phyloP scores from a whole-genome alignment of 2,888 invertebrate species.

The Trilocha varians region DNA sequence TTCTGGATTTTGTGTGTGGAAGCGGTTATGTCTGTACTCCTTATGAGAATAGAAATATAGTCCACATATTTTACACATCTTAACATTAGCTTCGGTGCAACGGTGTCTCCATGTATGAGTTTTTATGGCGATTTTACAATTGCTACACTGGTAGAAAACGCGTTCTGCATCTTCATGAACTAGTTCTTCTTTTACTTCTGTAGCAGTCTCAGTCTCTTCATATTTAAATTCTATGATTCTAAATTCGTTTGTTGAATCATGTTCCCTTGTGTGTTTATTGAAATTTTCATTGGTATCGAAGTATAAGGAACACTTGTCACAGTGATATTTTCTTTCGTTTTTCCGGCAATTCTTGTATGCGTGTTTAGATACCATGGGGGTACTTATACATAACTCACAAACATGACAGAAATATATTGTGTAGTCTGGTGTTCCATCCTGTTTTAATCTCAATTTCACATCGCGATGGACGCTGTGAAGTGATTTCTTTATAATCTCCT shows the following conservation, averaged over 20 bases:
- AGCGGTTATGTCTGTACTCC: no score
- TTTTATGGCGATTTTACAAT: no score
- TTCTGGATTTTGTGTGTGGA: no score
- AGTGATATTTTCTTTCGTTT: not conserved
- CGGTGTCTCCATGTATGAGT: no score
- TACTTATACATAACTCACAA: conserved; percentile 19
- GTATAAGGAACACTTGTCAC: not conserved
- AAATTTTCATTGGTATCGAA: not conserved
- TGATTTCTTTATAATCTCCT: conserved; percentile 27
- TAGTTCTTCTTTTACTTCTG: no score
- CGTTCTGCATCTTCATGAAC: no score
- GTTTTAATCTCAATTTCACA: conserved; percentile 22
- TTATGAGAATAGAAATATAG: no score
- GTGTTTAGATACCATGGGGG: conserved; percentile 9
- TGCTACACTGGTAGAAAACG: no score
- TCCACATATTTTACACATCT: no score
- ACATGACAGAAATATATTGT: conserved; percentile 28
- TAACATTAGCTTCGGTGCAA: no score
- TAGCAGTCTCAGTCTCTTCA: not conserved
- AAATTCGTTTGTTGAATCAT: not conserved
- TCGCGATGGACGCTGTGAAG: conserved; percentile 23
- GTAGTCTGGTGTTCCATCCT: conserved; percentile 24
- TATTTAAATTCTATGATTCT: conserved; percentile 9
- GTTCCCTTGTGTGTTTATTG: conserved; percentile 2
- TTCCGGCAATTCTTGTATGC: conserved; percentile 4